A percentile compares a stretch with the other conserved stretches of the same genome.
Conservation (phyloP, 2,888 invertebrate species). For the Clusia tigrina region DNA sequence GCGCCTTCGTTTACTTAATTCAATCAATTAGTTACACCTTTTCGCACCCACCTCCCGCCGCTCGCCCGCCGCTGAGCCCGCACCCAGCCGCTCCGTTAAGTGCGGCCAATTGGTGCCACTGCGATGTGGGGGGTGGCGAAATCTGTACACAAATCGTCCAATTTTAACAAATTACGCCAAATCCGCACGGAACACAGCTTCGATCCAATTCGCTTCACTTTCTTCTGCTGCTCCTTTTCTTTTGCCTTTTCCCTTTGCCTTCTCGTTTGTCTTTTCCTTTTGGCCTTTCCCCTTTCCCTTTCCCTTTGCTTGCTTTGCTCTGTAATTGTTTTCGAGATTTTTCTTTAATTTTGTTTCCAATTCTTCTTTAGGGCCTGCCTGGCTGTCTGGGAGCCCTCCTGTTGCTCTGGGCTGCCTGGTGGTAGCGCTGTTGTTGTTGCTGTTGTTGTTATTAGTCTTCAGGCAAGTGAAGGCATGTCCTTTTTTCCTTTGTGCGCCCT, state of each 20-base stretch:
- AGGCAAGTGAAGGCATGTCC: neutral
- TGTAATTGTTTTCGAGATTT: conserved; percentile 45
- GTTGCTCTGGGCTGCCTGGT: conserved; percentile 36
- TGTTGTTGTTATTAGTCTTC: conserved; percentile 33
- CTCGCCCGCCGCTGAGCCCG: neutral
- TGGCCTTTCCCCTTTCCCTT: conserved; percentile 18
- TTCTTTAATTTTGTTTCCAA: conserved; percentile 9
- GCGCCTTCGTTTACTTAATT: conserved; percentile 49
- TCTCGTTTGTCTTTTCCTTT: no score
- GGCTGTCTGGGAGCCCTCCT: conserved; percentile 25
- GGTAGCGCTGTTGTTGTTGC: conserved; percentile 11
- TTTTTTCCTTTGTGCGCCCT: neutral
- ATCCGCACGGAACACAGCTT: conserved; percentile 23
- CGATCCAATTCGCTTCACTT: conserved; percentile 1
- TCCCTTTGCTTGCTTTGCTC: conserved; percentile 29
- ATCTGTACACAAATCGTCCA: conserved; percentile 57
- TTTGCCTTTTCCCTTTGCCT: neutral
- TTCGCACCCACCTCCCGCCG: neutral
- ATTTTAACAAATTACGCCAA: conserved; percentile 54
- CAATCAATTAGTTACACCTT: conserved; percentile 51
- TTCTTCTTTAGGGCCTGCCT: conserved; percentile 25
- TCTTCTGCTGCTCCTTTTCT: neutral
- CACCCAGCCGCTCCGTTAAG: neutral
- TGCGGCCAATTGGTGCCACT: neutral
- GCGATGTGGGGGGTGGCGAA: conserved; percentile 40